These are phyloP conservation scores for Mystacides longicornis DNA, from an alignment of 2,888 invertebrate genomes.

Conservation along the genomic window DNA sequence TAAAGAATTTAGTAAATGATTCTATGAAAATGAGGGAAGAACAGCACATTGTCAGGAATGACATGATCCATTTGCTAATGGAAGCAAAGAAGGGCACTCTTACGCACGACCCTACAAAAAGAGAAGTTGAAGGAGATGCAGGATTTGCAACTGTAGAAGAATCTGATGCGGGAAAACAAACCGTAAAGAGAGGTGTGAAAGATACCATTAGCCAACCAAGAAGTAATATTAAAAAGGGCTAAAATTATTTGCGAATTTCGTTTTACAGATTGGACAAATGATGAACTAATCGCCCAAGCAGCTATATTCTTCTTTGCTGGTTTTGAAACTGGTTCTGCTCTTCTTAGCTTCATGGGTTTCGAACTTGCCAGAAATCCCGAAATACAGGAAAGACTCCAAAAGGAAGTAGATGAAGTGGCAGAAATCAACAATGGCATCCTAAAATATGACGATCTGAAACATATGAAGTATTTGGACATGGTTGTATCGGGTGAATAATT, in stretches of 20 bases:
- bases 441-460: slow-evolving; percentile 45
- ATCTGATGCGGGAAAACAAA: too few species aligned
- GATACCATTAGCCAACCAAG: too few species aligned
- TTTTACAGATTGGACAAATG: slow-evolving; percentile 34
- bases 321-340: slow-evolving; percentile 44
- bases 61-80: too few species aligned
- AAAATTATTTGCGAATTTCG: neutral
- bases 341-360: slow-evolving; percentile 46
- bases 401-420: slow-evolving; percentile 47
- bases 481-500: slow-evolving; percentile 45
- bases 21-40: too few species aligned
- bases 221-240: too few species aligned
- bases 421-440: slow-evolving; percentile 38
- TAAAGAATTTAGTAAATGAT: too few species aligned
- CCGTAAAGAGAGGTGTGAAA: too few species aligned
- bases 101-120: too few species aligned
- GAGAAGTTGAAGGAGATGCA: too few species aligned
- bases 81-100: too few species aligned
- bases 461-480: slow-evolving; percentile 56
- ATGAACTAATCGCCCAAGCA: slow-evolving; percentile 43
- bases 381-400: slow-evolving; percentile 45
- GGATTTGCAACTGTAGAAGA: too few species aligned
- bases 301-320: slow-evolving; percentile 51
- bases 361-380: slow-evolving; percentile 54
- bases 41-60: too few species aligned